phyloP scores from a whole-genome alignment of 2,888 invertebrate genomes.

The Magallana nippona region DNA sequence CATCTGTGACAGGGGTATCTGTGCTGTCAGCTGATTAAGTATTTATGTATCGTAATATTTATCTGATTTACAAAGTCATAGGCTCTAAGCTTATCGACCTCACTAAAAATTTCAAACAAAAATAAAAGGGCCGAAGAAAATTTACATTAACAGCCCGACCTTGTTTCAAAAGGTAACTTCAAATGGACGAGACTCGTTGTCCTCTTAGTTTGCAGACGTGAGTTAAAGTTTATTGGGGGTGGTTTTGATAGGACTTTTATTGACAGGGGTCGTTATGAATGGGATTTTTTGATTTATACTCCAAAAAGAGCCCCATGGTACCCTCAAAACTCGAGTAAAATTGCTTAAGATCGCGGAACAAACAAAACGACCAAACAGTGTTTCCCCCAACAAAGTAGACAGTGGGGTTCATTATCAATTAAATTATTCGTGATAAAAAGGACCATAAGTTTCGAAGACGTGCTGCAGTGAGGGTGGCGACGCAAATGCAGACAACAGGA shows the following conservation, averaged over 20 bases:
- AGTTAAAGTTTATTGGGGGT: constrained; percentile 24
- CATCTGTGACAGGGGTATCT: constrained; percentile 31
- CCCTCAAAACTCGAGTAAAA: constrained; percentile 30
- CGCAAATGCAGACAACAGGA: constrained; percentile 5
- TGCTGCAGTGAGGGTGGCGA: constrained; percentile 26
- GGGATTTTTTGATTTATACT: constrained; percentile 19
- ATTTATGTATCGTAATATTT: constrained; percentile 40
- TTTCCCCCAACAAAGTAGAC: constrained; percentile 22
- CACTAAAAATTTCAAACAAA: constrained; percentile 26
- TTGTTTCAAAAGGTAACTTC: constrained; percentile 21
- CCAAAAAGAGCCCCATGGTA: constrained; percentile 2
- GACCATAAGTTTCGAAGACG: background rate
- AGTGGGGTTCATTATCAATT: constrained; percentile 10
- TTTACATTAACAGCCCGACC: constrained; percentile 10
- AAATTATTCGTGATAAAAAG: constrained; percentile 27
- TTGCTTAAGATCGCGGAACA: constrained; percentile 27
- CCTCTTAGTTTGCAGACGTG: background rate
- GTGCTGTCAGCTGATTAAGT: constrained; percentile 36
- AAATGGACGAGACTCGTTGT: constrained; percentile 13
- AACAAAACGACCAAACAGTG: constrained; percentile 23
- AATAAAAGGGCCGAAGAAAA: constrained; percentile 22
- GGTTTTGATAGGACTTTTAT: constrained; percentile 22
- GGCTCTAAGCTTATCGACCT: constrained; percentile 20
- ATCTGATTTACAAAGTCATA: constrained; percentile 37
- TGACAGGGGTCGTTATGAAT: constrained; percentile 9